These are phyloP conservation scores for Pyrgilauda ruficollis DNA, from an alignment of 2,113 vertebrate genomes.

Conservation along the genomic window DNA sequence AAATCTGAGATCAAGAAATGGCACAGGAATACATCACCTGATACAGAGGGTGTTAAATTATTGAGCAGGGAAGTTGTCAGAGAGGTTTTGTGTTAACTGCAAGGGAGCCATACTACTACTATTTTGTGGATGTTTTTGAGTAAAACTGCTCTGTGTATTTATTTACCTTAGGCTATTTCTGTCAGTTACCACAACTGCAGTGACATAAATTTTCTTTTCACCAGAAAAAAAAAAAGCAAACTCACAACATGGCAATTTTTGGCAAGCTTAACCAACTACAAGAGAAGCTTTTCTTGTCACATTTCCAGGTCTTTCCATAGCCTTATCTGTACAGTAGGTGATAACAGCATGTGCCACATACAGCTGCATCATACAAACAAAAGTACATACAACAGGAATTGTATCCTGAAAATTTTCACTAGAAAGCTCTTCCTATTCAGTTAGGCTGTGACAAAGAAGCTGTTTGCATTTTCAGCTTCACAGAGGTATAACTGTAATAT, in stretches of 20 bases:
- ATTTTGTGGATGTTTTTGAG: not conserved
- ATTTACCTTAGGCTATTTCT: conserved; percentile 27
- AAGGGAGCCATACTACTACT: not conserved
- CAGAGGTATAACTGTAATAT: not conserved
- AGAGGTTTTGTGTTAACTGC: not conserved
- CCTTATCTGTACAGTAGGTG: not conserved
- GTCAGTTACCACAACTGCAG: not conserved
- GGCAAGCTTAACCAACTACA: not conserved
- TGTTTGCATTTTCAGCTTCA: not conserved
- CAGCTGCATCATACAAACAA: not conserved
- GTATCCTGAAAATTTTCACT: not conserved
- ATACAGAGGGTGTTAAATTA: not conserved
- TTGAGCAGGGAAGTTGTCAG: not conserved
- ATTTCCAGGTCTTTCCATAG: conserved; percentile 16
- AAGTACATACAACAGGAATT: not conserved
- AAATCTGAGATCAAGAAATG: not conserved
- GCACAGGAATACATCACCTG: not conserved
- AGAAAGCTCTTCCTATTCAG: not conserved
- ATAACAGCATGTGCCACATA: not conserved
- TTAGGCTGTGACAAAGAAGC: not conserved
- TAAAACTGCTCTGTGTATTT: not conserved
- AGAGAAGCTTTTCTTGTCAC: conserved; percentile 14
- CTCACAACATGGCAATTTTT: not conserved
- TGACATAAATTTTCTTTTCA: conserved; percentile 7
- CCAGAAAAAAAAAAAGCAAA: conserved; percentile 7